Conservation (phyloP, 2,888 invertebrate species). For the Drosophila fungiperda region DNA sequence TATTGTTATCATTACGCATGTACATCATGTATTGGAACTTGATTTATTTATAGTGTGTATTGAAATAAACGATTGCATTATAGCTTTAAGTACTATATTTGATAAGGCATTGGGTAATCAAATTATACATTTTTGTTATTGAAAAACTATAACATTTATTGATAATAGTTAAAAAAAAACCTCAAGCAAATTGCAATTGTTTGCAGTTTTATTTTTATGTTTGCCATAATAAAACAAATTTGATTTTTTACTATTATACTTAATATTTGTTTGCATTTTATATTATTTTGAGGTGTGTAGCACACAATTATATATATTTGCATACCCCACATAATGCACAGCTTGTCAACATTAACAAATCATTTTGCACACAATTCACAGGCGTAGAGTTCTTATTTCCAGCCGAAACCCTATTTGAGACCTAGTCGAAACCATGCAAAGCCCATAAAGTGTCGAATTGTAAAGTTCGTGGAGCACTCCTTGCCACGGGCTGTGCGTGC, state of each 20-base stretch:
- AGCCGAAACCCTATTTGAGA: background rate
- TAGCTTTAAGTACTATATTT: background rate
- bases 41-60: background rate
- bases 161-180: background rate
- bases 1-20: background rate
- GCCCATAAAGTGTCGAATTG: constrained; percentile 48
- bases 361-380: constrained; percentile 39
- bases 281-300: background rate
- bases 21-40: background rate
- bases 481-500: constrained; percentile 52
- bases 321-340: background rate
- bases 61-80: background rate
- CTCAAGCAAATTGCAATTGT: background rate
- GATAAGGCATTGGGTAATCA: background rate
- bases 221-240: background rate
- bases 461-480: constrained; percentile 41
- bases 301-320: background rate
- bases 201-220: background rate
- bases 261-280: too few species aligned
- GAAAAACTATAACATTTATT: background rate
- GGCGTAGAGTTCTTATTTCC: constrained; percentile 12
- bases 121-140: background rate
- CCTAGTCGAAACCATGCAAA: constrained; percentile 3
- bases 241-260: background rate
- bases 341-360: constrained; percentile 19